Percentiles rank a stretch among this genome's conserved stretches.
phyloP scores from a whole-genome alignment of 2,888 invertebrate genomes.

The Hoplodrina blanda region DNA sequence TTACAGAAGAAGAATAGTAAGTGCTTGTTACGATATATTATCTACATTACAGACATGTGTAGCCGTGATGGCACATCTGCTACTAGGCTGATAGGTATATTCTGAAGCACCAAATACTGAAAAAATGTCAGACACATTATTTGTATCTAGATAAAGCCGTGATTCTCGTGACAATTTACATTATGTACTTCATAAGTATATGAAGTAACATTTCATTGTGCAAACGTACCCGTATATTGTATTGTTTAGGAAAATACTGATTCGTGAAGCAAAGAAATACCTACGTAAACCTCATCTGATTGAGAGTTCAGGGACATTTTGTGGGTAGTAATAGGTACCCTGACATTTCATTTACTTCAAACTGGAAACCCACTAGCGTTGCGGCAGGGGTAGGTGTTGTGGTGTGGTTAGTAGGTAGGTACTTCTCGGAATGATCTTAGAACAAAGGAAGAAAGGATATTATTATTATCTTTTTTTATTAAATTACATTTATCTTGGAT shows the following conservation, averaged over 20 bases:
- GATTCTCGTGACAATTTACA: background rate
- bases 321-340: too few relatives aligned
- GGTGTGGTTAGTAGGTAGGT: too few relatives aligned
- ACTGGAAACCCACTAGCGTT: background rate
- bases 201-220: background rate
- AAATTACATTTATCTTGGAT: too few relatives aligned
- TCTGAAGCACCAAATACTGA: background rate
- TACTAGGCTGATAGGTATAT: background rate
- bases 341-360: too few relatives aligned
- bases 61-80: conserved; percentile 5
- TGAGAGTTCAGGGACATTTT: conserved; percentile 13
- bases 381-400: too few relatives aligned
- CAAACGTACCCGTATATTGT: background rate
- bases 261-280: background rate
- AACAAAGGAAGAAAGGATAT: background rate
- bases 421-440: too few relatives aligned
- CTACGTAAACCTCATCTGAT: background rate
- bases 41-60: background rate
- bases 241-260: conserved; percentile 5
- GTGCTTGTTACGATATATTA: background rate
- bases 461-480: too few relatives aligned
- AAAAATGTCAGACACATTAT: conserved; percentile 9
- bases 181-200: background rate
- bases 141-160: background rate
- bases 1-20: background rate